Percentiles rank a stretch among this genome's conserved stretches.
These are phyloP conservation scores for Trochalopteron elliotii DNA, from an alignment of 2,113 vertebrate species.

Conservation along the genomic window DNA sequence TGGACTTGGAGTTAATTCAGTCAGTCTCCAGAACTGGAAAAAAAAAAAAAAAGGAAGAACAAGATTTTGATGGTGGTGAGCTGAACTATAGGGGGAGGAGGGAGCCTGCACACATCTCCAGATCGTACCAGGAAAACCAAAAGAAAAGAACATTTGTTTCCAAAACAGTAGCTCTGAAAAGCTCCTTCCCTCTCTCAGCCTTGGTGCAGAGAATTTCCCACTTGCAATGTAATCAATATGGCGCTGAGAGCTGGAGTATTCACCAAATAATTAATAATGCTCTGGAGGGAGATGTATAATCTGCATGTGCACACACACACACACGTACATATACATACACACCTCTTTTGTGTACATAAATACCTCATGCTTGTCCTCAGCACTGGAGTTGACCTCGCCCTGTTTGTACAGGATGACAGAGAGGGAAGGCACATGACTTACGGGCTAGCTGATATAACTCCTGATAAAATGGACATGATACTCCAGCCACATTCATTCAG, in stretches of 20 bases:
- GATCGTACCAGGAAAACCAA: not conserved
- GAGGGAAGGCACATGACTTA: not conserved
- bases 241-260: not conserved
- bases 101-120: not conserved
- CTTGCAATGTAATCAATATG: not conserved
- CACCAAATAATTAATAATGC: not conserved
- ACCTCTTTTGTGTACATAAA: not conserved
- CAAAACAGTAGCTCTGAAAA: not conserved
- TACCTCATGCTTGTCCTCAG: not conserved
- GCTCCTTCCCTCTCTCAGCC: not conserved
- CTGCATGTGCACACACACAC: not conserved
- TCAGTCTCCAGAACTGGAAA: not conserved
- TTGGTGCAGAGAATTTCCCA: not conserved
- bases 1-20: not conserved
- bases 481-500: not conserved
- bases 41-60: not conserved
- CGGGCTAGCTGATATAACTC: not conserved
- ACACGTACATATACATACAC: no score
- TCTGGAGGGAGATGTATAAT: not conserved
- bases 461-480: not conserved
- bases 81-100: not conserved
- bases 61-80: not conserved
- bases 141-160: not conserved
- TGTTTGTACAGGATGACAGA: not conserved
- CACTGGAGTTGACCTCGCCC: not conserved